Percentiles rank a stretch among this genome's conserved stretches.
Evolutionary conservation across 2,797 vertebrate species (phyloP).

Genomic region (Lophius americanus): DNA sequence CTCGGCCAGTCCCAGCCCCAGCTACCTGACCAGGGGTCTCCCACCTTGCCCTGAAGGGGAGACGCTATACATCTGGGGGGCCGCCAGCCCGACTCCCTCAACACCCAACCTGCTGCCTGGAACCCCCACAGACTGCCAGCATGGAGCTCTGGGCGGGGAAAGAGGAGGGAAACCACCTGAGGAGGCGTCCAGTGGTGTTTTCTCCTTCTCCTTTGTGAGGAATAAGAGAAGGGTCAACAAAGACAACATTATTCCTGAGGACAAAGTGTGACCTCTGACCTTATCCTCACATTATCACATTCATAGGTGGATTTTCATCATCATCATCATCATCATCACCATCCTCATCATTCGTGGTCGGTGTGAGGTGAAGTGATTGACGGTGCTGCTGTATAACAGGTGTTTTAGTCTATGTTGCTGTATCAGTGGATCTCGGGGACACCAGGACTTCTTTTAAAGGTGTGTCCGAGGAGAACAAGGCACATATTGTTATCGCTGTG

Average conservation of each 20-base stretch:
- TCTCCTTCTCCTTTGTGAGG: conserved; percentile 75
- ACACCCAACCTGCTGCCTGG: conserved; percentile 71
- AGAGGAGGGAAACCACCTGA: conserved; percentile 46
- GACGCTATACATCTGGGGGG: conserved; percentile 81
- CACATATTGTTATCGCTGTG: conserved; percentile 25
- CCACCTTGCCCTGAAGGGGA: conserved; percentile 81
- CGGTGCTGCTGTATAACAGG: conserved; percentile 64
- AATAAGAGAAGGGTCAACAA: conserved; percentile 57
- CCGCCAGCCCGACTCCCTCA: conserved; percentile 69
- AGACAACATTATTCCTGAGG: conserved; percentile 38
- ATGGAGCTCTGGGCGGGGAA: conserved; percentile 37
- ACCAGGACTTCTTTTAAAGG: conserved; percentile 12
- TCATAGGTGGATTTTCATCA: conserved; percentile 44
- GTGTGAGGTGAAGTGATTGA: conserved; percentile 47
- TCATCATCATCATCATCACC: not conserved
- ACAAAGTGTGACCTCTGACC: conserved; percentile 61
- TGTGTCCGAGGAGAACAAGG: conserved; percentile 11
- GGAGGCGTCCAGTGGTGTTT: conserved; percentile 42
- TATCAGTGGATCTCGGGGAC: conserved; percentile 37
- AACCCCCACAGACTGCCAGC: conserved; percentile 64
- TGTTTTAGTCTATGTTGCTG: conserved; percentile 45
- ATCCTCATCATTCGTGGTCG: conserved; percentile 40
- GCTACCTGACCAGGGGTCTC: conserved; percentile 83
- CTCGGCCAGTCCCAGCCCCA: conserved; percentile 88
- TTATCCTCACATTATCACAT: not conserved